Conservation (phyloP, 2,888 invertebrate genomes). For the Orchesella flavescens region DNA sequence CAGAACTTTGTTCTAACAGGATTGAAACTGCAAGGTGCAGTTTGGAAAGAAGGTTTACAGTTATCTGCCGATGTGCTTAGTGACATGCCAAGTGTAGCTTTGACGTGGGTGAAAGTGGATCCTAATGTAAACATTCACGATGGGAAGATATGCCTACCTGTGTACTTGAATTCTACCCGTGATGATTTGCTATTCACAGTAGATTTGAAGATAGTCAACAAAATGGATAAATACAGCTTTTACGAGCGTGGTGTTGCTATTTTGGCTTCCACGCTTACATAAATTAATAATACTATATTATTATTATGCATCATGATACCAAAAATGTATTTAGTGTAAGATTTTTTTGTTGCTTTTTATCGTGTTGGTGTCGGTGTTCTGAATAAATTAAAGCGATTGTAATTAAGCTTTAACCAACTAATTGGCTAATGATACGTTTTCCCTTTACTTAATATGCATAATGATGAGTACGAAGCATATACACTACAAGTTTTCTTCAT, state of each 20-base stretch:
- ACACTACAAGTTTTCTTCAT: too few relatives aligned
- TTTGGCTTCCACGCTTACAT: conserved; percentile 84
- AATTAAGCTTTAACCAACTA: too few relatives aligned
- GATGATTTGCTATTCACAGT: conserved; percentile 96
- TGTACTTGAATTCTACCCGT: conserved; percentile 96
- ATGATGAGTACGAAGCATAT: too few relatives aligned
- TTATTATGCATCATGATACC: neutral
- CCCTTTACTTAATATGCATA: too few relatives aligned
- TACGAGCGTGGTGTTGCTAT: conserved; percentile 98
- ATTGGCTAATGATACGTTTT: too few relatives aligned
- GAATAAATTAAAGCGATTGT: neutral
- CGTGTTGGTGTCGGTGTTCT: neutral
- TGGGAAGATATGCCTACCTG: conserved; percentile 90
- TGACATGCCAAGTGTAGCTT: conserved; percentile 89
- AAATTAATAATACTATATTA: conserved; percentile 11
- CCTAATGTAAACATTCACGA: conserved; percentile 76
- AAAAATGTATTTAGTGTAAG: neutral
- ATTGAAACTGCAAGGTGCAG: conserved; percentile 96
- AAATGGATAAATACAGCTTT: conserved; percentile 95
- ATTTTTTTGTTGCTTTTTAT: neutral
- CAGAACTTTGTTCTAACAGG: conserved; percentile 79
- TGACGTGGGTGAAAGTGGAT: conserved; percentile 87
- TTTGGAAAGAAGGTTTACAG: conserved; percentile 90
- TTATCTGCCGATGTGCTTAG: conserved; percentile 96
- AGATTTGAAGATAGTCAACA: conserved; percentile 91